Evolutionary conservation across 1,140 invertebrate species (phyloP).

Genomic region (Achroia grisella): DNA sequence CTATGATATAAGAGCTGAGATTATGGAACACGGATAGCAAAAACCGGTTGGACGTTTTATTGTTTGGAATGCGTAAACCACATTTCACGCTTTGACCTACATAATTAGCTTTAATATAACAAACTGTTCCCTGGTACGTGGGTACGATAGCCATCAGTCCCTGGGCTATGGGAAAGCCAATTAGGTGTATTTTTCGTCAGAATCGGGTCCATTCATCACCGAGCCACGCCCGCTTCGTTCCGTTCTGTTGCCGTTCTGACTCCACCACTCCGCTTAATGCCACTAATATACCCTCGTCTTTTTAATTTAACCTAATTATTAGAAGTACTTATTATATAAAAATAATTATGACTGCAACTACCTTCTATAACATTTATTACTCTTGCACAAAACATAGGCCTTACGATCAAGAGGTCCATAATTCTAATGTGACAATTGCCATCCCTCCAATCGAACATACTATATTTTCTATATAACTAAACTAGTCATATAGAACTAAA

Average conservation of each 20-base stretch:
- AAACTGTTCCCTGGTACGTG: constrained; percentile 3
- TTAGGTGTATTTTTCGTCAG: constrained; percentile 53
- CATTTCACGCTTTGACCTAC: constrained; percentile 11
- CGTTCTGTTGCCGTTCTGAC: constrained; percentile 27
- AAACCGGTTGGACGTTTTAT: background rate
- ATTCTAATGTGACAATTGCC: too few species aligned
- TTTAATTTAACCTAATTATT: too few species aligned
- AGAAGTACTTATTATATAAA: background rate
- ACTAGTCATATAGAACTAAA: too few species aligned
- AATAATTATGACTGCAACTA: too few species aligned
- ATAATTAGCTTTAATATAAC: constrained; percentile 13
- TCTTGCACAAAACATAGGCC: too few species aligned
- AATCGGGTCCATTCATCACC: constrained; percentile 48
- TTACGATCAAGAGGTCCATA: too few species aligned
- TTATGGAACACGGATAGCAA: background rate
- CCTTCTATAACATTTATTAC: too few species aligned
- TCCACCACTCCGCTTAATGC: background rate
- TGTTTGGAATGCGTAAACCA: background rate
- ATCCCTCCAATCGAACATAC: too few species aligned
- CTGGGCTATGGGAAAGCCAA: constrained; percentile 50
- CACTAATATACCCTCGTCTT: too few species aligned
- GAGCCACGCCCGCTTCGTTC: constrained; percentile 42
- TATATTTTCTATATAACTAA: too few species aligned
- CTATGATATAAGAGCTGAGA: background rate
- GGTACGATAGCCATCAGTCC: constrained; percentile 17